Evolutionary conservation across 2,797 vertebrate genomes (phyloP).

Genomic region (Microctenopoma steveboyesi): DNA sequence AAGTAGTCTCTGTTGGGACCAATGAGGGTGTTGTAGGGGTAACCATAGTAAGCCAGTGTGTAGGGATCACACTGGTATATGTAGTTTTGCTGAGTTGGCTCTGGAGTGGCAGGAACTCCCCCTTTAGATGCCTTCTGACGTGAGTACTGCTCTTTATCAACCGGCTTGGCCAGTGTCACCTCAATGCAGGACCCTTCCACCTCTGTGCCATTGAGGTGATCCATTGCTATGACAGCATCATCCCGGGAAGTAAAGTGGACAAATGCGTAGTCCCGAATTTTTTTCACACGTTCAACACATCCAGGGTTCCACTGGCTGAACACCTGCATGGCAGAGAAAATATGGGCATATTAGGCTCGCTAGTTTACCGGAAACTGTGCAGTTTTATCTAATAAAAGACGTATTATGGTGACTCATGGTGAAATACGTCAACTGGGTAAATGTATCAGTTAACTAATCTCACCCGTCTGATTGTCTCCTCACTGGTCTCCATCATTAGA

Average conservation of each 20-base stretch:
- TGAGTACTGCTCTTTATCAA: constrained; percentile 98
- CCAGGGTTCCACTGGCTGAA: constrained; percentile 97
- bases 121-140: constrained; percentile 98
- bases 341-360: neutral
- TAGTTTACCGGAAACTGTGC: neutral
- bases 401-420: neutral
- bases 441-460: neutral
- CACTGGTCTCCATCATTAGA: constrained; percentile 98
- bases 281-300: constrained; percentile 97
- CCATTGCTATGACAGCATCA: constrained; percentile 96
- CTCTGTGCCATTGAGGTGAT: constrained; percentile 93
- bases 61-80: constrained; percentile 98
- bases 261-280: constrained; percentile 98
- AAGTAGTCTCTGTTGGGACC: constrained; percentile 99
- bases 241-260: constrained; percentile 96
- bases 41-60: constrained; percentile 94
- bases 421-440: constrained; percentile 3
- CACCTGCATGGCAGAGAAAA: constrained; percentile 77
- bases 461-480: constrained; percentile 90
- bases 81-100: constrained; percentile 88
- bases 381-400: too few species aligned
- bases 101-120: constrained; percentile 71
- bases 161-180: constrained; percentile 97
- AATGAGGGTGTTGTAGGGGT: constrained; percentile 96
- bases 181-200: constrained; percentile 97